Conservation (phyloP, 2,113 vertebrate genomes). For the Aptenodytes forsteri region DNA sequence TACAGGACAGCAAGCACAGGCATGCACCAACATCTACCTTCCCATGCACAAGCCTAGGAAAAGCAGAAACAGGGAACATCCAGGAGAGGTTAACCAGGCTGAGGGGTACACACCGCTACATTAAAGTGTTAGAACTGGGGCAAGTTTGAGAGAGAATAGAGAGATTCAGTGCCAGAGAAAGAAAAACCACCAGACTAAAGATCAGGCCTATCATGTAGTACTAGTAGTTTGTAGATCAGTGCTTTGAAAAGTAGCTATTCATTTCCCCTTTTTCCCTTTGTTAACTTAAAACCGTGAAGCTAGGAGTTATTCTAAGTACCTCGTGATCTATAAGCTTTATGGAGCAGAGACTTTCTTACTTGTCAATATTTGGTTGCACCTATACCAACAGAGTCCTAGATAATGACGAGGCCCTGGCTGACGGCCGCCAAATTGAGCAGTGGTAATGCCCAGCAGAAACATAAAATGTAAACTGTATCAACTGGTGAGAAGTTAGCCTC, state of each 20-base stretch:
- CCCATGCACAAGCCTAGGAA: neutral
- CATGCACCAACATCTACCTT: neutral
- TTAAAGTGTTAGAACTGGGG: neutral
- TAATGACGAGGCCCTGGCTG: neutral
- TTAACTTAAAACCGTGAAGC: neutral
- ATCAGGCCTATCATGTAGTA: neutral
- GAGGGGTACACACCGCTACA: rapidly evolving
- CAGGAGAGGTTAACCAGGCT: neutral
- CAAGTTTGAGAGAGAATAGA: neutral
- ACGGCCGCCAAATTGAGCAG: neutral
- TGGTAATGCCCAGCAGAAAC: neutral
- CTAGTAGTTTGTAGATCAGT: neutral
- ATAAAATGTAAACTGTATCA: neutral
- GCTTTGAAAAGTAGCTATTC: neutral
- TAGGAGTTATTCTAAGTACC: neutral
- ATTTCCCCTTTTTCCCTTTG: neutral
- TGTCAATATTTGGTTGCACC: neutral
- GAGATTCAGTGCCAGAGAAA: neutral
- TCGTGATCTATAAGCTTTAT: neutral
- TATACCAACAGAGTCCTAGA: neutral
- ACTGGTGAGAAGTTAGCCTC: neutral
- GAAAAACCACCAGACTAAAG: neutral
- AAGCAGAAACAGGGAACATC: neutral
- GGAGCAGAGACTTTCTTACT: neutral
- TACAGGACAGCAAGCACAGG: neutral